phyloP scores from a whole-genome alignment of 2,797 vertebrate genomes.

The Diplodus sargus region DNA sequence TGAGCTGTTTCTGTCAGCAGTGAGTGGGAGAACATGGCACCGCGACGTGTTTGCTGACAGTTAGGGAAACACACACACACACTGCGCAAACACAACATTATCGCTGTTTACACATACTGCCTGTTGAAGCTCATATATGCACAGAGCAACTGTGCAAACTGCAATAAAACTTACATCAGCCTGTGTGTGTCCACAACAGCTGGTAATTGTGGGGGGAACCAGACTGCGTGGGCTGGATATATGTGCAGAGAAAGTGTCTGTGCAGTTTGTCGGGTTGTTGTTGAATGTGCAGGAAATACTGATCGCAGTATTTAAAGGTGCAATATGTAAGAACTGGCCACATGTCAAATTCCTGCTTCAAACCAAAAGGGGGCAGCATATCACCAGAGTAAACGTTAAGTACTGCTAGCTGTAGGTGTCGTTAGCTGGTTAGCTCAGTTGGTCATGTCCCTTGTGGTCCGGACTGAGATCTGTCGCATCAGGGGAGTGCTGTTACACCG shows the following conservation, averaged over 20 bases:
- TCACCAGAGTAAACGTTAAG: too few relatives aligned
- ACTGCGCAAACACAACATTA: conserved; percentile 72
- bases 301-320: conserved; percentile 12
- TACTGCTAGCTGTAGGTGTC: too few relatives aligned
- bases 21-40: conserved; percentile 71
- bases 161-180: conserved; percentile 64
- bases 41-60: conserved; percentile 69
- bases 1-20: conserved; percentile 68
- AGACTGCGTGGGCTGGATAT: conserved; percentile 20
- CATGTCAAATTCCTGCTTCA: too few relatives aligned
- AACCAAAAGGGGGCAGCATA: too few relatives aligned
- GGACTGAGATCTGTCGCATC: too few relatives aligned
- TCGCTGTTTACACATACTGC: conserved; percentile 76
- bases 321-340: too few relatives aligned
- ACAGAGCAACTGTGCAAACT: conserved; percentile 73
- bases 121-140: conserved; percentile 71
- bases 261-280: conserved; percentile 39
- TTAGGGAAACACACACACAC: conserved; percentile 55
- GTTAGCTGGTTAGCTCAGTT: too few relatives aligned
- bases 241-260: conserved; percentile 21
- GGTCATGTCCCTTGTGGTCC: too few relatives aligned
- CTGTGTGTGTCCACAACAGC: conserved; percentile 56
- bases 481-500: too few relatives aligned
- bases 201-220: conserved; percentile 48
- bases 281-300: conserved; percentile 25